Base-by-base conservation (phyloP, 2,797 vertebrate species). In the Pelobates cultripes region DNA sequence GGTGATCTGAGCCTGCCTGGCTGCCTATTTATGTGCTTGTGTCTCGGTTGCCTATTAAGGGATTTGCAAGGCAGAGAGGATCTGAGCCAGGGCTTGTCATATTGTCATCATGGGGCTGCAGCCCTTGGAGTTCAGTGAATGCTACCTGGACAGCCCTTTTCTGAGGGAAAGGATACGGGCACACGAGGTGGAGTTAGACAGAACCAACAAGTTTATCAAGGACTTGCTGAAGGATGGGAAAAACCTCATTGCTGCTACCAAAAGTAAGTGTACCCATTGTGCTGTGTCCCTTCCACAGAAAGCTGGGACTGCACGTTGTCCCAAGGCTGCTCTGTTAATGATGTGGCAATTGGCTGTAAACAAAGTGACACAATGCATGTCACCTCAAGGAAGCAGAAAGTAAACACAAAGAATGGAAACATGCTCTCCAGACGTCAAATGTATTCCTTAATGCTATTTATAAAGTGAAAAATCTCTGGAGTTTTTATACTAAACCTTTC, bases 171-270 rank as follows among this genome's bases (percentile, higher is more conserved):
- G 97, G 85, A 95, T 99, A 44, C 94, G 94, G 80, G 93, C 96
- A 0, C 97, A 99, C n/a, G 98, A 99, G 93, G 96, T 95, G 14
- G 98, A 99, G 90, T 91, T 99, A 92, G 98, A 99, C 85, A 96
- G 92, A 89, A 99, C 98, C 44, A 98, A 96, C 93, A 96, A 97
- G 87, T 99, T 99, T 74, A 99, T 99, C 85, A 99, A 99, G 88
- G 98, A 99, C 77, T 91, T 99, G 69, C 96, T 99, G 86, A 99
- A 99, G 89, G 97, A 99, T 87, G 97, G 98, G 0, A 99, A 99
- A 89, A 98, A 95, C 86, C 96, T 99, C 78, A 98, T 99, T 87
- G 95, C 94, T 45, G 98, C 98, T 0, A 98, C 96, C 3, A 99
- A 99, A 86, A 97, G 97, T 99, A 86, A 97, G 97, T 92, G 14